Base-by-base conservation (phyloP, 2,888 invertebrate species). In the Tenthredo mesomela region DNA sequence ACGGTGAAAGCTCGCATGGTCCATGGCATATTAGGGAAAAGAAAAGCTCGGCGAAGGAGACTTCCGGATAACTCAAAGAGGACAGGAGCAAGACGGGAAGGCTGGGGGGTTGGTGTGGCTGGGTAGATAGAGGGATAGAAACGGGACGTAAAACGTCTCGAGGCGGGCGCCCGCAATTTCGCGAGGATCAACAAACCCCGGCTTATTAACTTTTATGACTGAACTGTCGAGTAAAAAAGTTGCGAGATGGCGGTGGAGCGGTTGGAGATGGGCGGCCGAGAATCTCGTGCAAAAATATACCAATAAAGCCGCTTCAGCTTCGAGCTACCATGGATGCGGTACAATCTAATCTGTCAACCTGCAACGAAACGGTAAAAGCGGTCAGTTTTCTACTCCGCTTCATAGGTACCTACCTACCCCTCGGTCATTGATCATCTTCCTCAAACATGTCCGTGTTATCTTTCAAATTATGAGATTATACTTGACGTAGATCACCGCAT, bases 181-280 rank as follows among this genome's bases (percentile, higher is more conserved):
- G 89, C 88, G 89, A 89, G 91, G 89, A 91, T 91, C 91, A 91
- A 91, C 91, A 91, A 90, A 90, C 89, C 89, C 88, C 87, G 89
- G 90, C 91, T 91, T 91, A 91, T 91, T 91, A 91, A 91, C 90
- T 91, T 91, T 91, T 91, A 91, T 89, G 91, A 91, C 88, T 86
- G 87, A 87, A 86, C 87, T 85, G 88, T 88, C 88, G 87, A 86
- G 87, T 86, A 87, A 89, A 89, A 88, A 89, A 88, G 88, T 88
- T 87, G 87, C 87, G 87, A 86, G 87, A 87, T 86, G 86, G 85
- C 86, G 84, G 86, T 84, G 70, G 86, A 86, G 87, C 85, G 86
- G 73, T 82, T n/a, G 67, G 67, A 67, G 67, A 82, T 65, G 67
- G 82, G 80, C 29, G 82, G 67, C 82, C 61, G 43, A 25, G 70